Conservation (phyloP, 1,140 invertebrate species). For the Diprion similis region DNA sequence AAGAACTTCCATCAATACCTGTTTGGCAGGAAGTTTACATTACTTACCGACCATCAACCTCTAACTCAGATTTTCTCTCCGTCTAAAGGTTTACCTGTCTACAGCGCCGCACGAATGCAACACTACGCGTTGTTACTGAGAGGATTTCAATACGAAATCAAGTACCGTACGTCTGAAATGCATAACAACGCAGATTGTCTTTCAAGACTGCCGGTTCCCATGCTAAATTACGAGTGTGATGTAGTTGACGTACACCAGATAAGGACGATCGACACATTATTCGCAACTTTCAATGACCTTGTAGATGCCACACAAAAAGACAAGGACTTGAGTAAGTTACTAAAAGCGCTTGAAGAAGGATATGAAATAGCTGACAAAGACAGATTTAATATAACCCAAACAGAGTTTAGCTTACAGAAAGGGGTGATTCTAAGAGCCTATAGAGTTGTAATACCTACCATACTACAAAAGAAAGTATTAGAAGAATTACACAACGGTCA, state of each 20-base stretch:
- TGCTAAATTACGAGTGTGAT: neutral
- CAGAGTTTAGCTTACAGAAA: slow-evolving; percentile 1
- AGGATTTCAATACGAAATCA: no score
- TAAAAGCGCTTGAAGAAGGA: neutral
- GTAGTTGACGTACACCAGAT: slow-evolving; percentile 2
- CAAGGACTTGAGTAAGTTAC: neutral
- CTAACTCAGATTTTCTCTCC: slow-evolving; percentile 10
- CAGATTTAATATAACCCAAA: neutral
- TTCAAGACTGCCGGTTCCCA: neutral
- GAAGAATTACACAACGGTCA: slow-evolving; percentile 53
- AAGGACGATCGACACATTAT: slow-evolving; percentile 41
- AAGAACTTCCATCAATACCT: neutral
- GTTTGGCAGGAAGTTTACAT: no score
- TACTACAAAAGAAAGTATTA: slow-evolving; percentile 32
- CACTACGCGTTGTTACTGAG: slow-evolving; percentile 8
- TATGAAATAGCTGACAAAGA: neutral
- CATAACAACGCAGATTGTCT: no score
- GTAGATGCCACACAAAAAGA: slow-evolving; percentile 3
- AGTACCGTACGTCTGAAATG: no score
- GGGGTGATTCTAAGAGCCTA: slow-evolving; percentile 8
- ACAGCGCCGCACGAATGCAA: slow-evolving; percentile 2
- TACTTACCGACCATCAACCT: no score
- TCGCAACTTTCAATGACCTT: no score
- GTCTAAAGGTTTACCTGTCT: neutral
- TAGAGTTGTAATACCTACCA: slow-evolving; percentile 35